Evolutionary conservation across 2,888 invertebrate genomes (phyloP).

Genomic region (Polydrusus tereticollis): DNA sequence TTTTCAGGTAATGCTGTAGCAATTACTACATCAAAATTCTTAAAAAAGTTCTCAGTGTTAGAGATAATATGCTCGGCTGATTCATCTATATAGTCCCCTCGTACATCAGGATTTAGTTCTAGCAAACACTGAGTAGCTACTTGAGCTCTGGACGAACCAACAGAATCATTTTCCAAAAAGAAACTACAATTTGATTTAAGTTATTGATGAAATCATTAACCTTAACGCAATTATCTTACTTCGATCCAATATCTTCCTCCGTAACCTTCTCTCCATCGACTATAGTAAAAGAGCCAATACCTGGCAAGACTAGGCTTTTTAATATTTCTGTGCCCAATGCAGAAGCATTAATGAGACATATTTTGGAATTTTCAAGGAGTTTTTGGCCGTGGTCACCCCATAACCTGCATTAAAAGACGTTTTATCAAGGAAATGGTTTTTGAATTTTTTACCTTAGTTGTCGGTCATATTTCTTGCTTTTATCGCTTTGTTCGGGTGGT

Average conservation of each 20-base stretch:
- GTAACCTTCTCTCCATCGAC: conserved; percentile 90
- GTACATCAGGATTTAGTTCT: conserved; percentile 93
- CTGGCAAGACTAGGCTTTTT: conserved; percentile 95
- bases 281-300: conserved; percentile 92
- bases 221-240: conserved; percentile 72
- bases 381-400: conserved; percentile 99
- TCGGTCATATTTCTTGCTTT: conserved; percentile 81
- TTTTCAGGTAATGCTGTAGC: conserved; percentile 83
- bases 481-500: conserved; percentile 76
- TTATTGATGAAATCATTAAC: background rate
- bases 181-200: conserved; percentile 73
- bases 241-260: conserved; percentile 93
- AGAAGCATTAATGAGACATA: conserved; percentile 94
- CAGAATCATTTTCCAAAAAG: conserved; percentile 85
- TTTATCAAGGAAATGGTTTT: background rate
- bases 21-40: conserved; percentile 88
- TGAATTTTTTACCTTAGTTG: conserved; percentile 69
- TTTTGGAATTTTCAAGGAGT: conserved; percentile 87
- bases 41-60: conserved; percentile 90
- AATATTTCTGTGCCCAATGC: conserved; percentile 94
- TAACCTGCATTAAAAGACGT: conserved; percentile 71
- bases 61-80: conserved; percentile 85
- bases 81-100: conserved; percentile 93
- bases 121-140: conserved; percentile 84
- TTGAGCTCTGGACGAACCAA: conserved; percentile 88